These are phyloP conservation scores for Phaethornis superciliosus DNA, from an alignment of 2,113 vertebrate species.

Conservation along the genomic window DNA sequence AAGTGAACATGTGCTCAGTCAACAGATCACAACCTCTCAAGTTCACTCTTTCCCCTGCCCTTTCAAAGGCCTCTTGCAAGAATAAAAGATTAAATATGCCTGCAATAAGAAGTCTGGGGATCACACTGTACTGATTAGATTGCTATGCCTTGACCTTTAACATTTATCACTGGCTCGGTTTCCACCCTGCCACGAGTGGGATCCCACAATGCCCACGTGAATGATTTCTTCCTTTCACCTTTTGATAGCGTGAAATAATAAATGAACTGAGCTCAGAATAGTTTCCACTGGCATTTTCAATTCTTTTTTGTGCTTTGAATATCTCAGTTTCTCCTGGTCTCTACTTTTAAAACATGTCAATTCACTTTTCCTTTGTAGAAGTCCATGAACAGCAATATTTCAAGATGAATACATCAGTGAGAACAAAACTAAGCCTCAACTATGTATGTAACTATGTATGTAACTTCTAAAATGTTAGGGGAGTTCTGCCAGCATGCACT, in stretches of 20 bases:
- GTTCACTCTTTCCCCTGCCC: neutral
- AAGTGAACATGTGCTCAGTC: neutral
- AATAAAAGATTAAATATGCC: neutral
- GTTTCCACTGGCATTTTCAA: constrained; percentile 32
- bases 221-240: constrained; percentile 34
- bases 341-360: neutral
- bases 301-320: neutral
- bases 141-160: constrained; percentile 4
- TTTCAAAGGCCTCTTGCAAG: constrained; percentile 31
- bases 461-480: neutral
- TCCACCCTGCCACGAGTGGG: constrained; percentile 8
- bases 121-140: neutral
- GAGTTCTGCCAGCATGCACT: neutral
- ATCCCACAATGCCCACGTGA: constrained; percentile 28
- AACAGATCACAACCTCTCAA: neutral
- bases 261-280: constrained; percentile 21
- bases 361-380: neutral
- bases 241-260: constrained; percentile 16
- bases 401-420: fast-evolving
- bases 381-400: neutral
- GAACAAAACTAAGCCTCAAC: neutral
- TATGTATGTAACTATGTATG: fast-evolving
- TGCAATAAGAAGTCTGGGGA: neutral
- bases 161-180: neutral
- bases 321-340: neutral